Evolutionary conservation across 2,113 vertebrate species (phyloP).

Genomic region (Anseranas semipalmata): DNA sequence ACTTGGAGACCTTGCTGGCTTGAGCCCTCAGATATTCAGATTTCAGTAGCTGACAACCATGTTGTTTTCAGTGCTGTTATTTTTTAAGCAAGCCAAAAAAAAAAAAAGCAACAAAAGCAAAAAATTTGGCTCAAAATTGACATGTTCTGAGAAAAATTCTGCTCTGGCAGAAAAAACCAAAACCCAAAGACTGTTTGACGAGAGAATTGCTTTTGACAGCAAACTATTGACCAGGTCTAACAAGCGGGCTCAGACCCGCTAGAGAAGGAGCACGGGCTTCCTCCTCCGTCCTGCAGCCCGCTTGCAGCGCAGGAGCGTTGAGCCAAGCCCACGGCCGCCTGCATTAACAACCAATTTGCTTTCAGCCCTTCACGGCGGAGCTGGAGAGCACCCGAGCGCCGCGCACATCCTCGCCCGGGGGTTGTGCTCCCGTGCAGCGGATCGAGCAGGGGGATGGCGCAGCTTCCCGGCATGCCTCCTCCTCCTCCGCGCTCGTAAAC

Average conservation of each 20-base stretch:
- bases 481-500: neutral
- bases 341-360: conserved; percentile 11
- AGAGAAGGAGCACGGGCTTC: neutral
- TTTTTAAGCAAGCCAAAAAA: neutral
- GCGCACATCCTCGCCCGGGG: neutral
- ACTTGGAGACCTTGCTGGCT: conserved; percentile 5
- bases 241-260: neutral
- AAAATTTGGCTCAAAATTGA: conserved; percentile 31
- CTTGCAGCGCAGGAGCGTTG: neutral
- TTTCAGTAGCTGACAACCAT: conserved; percentile 15
- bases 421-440: neutral
- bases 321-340: neutral
- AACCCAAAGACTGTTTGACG: neutral
- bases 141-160: conserved; percentile 16
- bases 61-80: neutral
- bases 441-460: neutral
- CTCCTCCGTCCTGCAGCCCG: neutral
- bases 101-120: neutral
- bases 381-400: neutral
- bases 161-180: neutral
- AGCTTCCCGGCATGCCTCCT: conserved; percentile 30
- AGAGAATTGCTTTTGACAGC: conserved; percentile 48
- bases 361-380: neutral
- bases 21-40: conserved; percentile 3
- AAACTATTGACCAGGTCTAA: conserved; percentile 62